These are phyloP conservation scores for Perccottus glenii DNA, from an alignment of 2,113 vertebrate species.

Conservation along the genomic window DNA sequence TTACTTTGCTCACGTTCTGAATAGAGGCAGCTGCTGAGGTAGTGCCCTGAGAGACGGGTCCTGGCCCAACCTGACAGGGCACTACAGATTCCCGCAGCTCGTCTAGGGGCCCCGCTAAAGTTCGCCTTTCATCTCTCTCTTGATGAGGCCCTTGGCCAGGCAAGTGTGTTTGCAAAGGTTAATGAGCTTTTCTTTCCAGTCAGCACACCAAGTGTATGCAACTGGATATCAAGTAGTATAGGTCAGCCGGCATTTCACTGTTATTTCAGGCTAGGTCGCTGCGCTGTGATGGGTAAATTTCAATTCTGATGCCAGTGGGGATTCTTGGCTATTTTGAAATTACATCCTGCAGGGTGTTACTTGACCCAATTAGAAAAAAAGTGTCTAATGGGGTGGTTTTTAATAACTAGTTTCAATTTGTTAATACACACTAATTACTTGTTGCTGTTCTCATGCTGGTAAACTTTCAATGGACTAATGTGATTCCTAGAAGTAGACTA, in stretches of 20 bases:
- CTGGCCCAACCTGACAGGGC: conserved; percentile 32
- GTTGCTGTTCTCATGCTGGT: background rate
- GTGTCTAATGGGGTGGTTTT: background rate
- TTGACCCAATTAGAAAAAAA: background rate
- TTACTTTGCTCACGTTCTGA: conserved; percentile 65
- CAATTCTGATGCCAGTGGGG: background rate
- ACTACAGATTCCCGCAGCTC: conserved; percentile 35
- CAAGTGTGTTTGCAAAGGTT: conserved; percentile 55
- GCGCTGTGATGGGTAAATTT: background rate
- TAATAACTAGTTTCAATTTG: background rate
- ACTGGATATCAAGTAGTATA: conserved; percentile 18
- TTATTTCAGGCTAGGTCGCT: conserved; percentile 9
- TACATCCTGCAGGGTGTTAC: background rate
- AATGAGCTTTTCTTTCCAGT: conserved; percentile 40
- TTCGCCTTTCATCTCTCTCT: conserved; percentile 47
- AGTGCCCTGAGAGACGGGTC: conserved; percentile 38
- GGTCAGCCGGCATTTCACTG: conserved; percentile 5
- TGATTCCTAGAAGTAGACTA: background rate
- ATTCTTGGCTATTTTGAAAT: background rate
- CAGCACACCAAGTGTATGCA: conserved; percentile 14
- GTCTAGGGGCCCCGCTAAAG: conserved; percentile 16
- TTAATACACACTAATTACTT: background rate
- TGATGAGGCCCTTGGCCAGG: conserved; percentile 42
- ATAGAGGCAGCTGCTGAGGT: conserved; percentile 47
- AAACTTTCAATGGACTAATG: background rate